phyloP scores from a whole-genome alignment of 2,113 vertebrate genomes.

The Hyaena hyaena region DNA sequence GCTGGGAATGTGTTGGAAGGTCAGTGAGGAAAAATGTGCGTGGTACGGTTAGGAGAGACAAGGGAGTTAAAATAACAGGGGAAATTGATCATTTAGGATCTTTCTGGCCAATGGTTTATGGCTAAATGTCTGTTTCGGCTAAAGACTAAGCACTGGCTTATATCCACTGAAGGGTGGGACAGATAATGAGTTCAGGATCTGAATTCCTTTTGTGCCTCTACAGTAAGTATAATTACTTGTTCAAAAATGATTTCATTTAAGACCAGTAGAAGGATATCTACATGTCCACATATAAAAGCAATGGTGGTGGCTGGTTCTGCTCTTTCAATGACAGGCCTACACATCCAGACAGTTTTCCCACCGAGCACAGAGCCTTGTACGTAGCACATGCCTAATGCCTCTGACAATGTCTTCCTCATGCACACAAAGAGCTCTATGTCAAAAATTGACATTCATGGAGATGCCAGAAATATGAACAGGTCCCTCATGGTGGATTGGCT shows the following conservation, averaged over 20 bases:
- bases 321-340: not conserved
- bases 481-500: not conserved
- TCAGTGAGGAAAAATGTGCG: slow-evolving; percentile 46
- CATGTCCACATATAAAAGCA: not conserved
- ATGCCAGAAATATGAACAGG: not conserved
- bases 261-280: not conserved
- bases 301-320: not conserved
- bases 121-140: not conserved
- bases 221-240: not conserved
- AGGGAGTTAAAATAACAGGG: slow-evolving; percentile 61
- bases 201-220: not conserved
- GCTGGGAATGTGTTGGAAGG: slow-evolving; percentile 63
- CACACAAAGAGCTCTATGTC: not conserved
- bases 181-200: not conserved
- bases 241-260: slow-evolving; percentile 1
- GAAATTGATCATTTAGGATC: slow-evolving; percentile 47
- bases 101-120: not conserved
- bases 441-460: not conserved
- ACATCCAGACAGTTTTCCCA: not conserved
- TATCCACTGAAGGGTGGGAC: not conserved
- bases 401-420: not conserved
- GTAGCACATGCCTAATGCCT: not conserved
- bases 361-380: fast-evolving
- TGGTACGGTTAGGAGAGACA: slow-evolving; percentile 29
- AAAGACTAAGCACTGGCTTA: not conserved